phyloP scores from a whole-genome alignment of 2,797 vertebrate species.

The Odontamblyopus lacepedii region DNA sequence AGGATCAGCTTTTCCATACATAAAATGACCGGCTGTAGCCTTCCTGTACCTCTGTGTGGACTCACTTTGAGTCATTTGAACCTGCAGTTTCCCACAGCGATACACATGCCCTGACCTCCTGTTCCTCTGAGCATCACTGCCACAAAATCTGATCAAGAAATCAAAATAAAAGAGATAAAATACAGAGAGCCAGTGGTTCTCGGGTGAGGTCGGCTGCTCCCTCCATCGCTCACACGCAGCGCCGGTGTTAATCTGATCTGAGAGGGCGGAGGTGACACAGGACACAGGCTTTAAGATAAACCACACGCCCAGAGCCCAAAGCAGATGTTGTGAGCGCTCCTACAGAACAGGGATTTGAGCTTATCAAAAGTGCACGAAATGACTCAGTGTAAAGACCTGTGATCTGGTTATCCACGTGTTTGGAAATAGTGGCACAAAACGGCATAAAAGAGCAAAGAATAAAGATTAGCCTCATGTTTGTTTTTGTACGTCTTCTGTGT shows the following conservation, averaged over 20 bases:
- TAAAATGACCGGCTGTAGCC: too few species aligned
- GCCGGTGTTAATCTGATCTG: conserved; percentile 3
- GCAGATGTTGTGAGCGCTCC: not conserved
- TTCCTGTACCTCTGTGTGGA: too few species aligned
- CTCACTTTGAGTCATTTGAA: not conserved
- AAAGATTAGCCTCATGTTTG: too few species aligned
- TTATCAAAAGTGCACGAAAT: not conserved
- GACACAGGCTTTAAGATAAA: not conserved
- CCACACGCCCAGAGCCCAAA: not conserved
- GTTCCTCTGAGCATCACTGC: conserved; percentile 16
- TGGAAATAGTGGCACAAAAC: not conserved
- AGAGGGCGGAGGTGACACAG: conserved; percentile 2
- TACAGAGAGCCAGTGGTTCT: not conserved
- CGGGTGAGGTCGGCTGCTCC: conserved; percentile 8
- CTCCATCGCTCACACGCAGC: conserved; percentile 4
- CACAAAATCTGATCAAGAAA: conserved; percentile 22
- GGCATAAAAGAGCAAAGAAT: too few species aligned
- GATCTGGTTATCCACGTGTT: not conserved
- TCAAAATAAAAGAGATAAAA: not conserved
- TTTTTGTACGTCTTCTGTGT: too few species aligned
- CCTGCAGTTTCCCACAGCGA: conserved; percentile 8
- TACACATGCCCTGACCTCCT: conserved; percentile 11
- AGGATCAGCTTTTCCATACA: too few species aligned
- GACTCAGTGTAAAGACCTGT: not conserved
- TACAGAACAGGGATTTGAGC: not conserved